These are phyloP conservation scores for Staurois parvus DNA, from an alignment of 2,797 vertebrate species.

Conservation along the genomic window DNA sequence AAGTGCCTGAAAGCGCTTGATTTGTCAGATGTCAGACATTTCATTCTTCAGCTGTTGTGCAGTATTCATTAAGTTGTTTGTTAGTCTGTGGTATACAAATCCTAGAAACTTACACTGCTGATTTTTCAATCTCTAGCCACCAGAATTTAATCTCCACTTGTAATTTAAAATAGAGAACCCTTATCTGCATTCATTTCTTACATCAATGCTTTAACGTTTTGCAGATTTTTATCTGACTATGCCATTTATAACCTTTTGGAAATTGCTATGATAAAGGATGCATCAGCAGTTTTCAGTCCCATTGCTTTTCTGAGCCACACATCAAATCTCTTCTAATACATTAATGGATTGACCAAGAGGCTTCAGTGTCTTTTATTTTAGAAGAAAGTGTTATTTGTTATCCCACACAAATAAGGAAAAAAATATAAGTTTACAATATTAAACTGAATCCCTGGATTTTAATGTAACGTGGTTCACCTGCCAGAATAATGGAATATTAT, in stretches of 20 bases:
- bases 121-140: constrained; percentile 52
- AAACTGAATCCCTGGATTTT: neutral
- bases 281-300: constrained; percentile 69
- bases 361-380: constrained; percentile 41
- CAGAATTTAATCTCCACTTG: constrained; percentile 45
- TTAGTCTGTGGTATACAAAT: constrained; percentile 22
- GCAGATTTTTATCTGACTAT: constrained; percentile 69
- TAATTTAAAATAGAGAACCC: constrained; percentile 58
- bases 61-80: constrained; percentile 29
- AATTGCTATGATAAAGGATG: constrained; percentile 71
- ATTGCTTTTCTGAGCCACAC: constrained; percentile 63
- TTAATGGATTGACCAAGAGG: constrained; percentile 56
- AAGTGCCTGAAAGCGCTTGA: neutral
- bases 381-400: constrained; percentile 4
- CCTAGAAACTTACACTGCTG: constrained; percentile 41
- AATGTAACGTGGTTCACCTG: neutral
- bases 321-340: constrained; percentile 60
- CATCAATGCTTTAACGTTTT: constrained; percentile 66
- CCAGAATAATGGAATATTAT: neutral
- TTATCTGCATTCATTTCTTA: constrained; percentile 69
- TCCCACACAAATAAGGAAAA: constrained; percentile 19
- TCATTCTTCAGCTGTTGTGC: constrained; percentile 25
- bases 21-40: constrained; percentile 25
- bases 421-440: neutral
- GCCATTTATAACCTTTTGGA: constrained; percentile 74